Evolutionary conservation across 2,888 invertebrate genomes (phyloP).

Genomic region (Phortica magna): DNA sequence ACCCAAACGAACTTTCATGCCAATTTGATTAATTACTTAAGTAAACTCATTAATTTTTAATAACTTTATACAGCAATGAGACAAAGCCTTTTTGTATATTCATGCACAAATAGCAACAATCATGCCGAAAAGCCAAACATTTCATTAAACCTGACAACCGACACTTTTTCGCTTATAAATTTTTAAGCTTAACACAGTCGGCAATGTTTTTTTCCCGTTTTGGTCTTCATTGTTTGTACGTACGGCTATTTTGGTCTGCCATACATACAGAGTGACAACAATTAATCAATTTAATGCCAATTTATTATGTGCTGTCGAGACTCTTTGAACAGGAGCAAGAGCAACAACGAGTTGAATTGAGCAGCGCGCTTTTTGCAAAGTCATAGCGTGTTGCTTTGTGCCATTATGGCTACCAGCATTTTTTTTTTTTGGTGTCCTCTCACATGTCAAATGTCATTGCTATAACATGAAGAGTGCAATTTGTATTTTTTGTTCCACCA

Average conservation of each 20-base stretch:
- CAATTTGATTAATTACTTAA: too few relatives aligned
- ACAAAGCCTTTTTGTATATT: neutral
- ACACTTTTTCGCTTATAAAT: neutral
- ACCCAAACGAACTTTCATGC: too few relatives aligned
- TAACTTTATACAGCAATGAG: neutral
- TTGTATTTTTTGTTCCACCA: too few relatives aligned
- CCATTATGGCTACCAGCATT: neutral
- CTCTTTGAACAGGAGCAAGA: conserved; percentile 22
- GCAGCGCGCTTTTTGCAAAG: neutral
- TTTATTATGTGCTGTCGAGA: conserved; percentile 50
- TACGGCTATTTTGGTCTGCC: neutral
- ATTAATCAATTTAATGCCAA: conserved; percentile 55
- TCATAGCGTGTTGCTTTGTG: neutral
- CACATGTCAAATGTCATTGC: conserved; percentile 13
- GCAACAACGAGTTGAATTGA: neutral
- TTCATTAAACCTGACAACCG: conserved; percentile 16
- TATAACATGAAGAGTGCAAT: neutral
- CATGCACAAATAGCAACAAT: neutral
- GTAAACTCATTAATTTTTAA: too few relatives aligned
- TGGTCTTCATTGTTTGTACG: neutral
- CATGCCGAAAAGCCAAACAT: neutral
- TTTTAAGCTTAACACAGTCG: neutral
- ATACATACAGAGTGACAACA: conserved; percentile 36
- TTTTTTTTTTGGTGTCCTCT: neutral
- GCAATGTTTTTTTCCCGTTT: neutral